A percentile compares a stretch with the other conserved stretches of the same genome.
Evolutionary conservation across 2,888 invertebrate genomes (phyloP).

Genomic region (Protonemura montana): DNA sequence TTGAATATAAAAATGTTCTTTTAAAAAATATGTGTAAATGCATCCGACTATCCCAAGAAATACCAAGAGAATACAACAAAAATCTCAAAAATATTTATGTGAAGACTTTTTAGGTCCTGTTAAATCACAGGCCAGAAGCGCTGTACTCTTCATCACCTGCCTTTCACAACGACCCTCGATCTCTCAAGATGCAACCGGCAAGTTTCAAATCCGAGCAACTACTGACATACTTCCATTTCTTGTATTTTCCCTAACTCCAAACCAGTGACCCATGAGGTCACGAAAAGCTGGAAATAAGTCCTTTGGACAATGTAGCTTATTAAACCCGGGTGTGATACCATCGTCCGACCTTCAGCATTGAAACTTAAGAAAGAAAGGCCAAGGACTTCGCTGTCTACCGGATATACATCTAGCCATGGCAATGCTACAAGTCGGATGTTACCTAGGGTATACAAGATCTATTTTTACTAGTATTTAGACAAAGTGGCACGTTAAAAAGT

Average conservation of each 20-base stretch:
- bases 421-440: not conserved
- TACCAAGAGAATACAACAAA: too few relatives aligned
- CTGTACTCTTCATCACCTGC: not conserved
- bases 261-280: not conserved
- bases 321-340: not conserved
- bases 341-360: not conserved
- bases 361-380: not conserved
- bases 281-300: not conserved
- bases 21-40: too few relatives aligned
- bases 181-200: not conserved
- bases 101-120: too few relatives aligned
- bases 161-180: not conserved
- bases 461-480: too few relatives aligned
- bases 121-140: not conserved
- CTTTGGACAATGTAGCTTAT: not conserved
- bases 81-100: too few relatives aligned
- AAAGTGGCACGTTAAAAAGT: too few relatives aligned
- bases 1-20: too few relatives aligned
- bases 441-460: too few relatives aligned
- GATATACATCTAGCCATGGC: not conserved
- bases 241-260: not conserved
- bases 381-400: not conserved
- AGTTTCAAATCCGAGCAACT: not conserved
- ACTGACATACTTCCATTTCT: slow-evolving; percentile 8
- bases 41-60: too few relatives aligned